Evolutionary conservation across 64 coral and sea anemone species (phyloP).

Genomic region (Stylophora pistillata): DNA sequence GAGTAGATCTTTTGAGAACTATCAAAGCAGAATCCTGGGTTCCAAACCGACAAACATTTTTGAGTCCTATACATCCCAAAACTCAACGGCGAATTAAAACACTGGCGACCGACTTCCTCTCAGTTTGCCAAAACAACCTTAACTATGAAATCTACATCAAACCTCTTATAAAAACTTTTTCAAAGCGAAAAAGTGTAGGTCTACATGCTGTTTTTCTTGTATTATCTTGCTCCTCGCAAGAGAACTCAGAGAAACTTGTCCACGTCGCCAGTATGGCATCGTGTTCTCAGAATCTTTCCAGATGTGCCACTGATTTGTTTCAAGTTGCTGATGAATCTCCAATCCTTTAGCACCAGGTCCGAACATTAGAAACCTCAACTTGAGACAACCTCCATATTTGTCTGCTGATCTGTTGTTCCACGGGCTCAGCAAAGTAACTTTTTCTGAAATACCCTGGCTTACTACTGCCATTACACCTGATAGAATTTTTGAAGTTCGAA

Average conservation of each 20-base stretch:
- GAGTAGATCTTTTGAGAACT: too few relatives aligned
- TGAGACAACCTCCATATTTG: constrained; percentile 29
- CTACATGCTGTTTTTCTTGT: neutral
- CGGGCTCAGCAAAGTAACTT: constrained; percentile 16
- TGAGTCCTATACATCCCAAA: too few relatives aligned
- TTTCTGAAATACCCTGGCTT: neutral
- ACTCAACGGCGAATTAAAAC: too few relatives aligned
- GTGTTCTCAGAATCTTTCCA: constrained; percentile 41
- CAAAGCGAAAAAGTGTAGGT: neutral
- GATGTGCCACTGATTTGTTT: neutral
- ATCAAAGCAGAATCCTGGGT: too few relatives aligned
- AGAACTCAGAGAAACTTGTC: constrained; percentile 41
- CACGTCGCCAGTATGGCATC: constrained; percentile 20
- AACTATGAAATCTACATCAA: too few relatives aligned
- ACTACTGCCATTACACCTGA: neutral
- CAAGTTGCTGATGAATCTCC: constrained; percentile 20
- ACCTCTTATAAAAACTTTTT: too few relatives aligned
- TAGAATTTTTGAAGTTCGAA: too few relatives aligned
- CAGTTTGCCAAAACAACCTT: too few relatives aligned
- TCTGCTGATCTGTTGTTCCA: constrained; percentile 32
- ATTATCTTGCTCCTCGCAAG: constrained; percentile 20
- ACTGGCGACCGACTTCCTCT: too few relatives aligned
- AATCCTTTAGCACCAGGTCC: constrained; percentile 3
- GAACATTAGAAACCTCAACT: constrained; percentile 32
- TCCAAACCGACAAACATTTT: too few relatives aligned